Base-by-base conservation (phyloP, 2,113 vertebrate genomes). In the Pterophyllum scalare region DNA sequence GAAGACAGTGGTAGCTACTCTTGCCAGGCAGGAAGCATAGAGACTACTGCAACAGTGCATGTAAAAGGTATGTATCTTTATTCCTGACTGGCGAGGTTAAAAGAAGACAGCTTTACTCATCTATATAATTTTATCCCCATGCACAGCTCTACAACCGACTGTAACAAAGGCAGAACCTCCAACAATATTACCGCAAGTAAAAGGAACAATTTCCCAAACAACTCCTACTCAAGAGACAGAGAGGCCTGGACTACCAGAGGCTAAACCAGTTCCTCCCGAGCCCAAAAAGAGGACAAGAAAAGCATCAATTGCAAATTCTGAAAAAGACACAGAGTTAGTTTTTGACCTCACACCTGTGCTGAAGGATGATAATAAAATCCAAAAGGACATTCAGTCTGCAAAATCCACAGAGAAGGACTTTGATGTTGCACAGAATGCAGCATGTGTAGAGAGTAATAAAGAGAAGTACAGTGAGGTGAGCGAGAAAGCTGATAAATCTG, bases 1-100 rank as follows among this genome's bases (percentile, higher is more conserved):
- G 88, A 95, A 5, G 98, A 98, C 77, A 92, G 94, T 0, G 96
- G 96, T 15, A 94, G 87, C 75, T 97, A 98, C 6, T 81, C 91
- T 46, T 95, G 95, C 17, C 52, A 94, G 19, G 89, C 93, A 38
- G 96, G 95, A 80, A 92, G 91, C 76, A 91, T 93, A 60, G 94
- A 60, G 57, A 97, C 95, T 2, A 90, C 92, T 0, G 96, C 96
- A 1, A 28, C 24, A 20, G 31, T 87, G 56, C n/a, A 52, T 75
- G 70, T 84, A 43, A 84, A 85, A 81, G 78, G 83, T 85, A 13
- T 67, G 65, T 81, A 33, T 46, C 17, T 40, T 31, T 4, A 54
- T 60, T 59, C 28, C 11, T 79, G 10, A 93, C 89, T 5, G 14
- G 3, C 2, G n/a, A 54, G 3, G 4, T 60, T 35, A 72, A 8